phyloP scores from a whole-genome alignment of 2,888 invertebrate species.

The Subacronicta megacephala region DNA sequence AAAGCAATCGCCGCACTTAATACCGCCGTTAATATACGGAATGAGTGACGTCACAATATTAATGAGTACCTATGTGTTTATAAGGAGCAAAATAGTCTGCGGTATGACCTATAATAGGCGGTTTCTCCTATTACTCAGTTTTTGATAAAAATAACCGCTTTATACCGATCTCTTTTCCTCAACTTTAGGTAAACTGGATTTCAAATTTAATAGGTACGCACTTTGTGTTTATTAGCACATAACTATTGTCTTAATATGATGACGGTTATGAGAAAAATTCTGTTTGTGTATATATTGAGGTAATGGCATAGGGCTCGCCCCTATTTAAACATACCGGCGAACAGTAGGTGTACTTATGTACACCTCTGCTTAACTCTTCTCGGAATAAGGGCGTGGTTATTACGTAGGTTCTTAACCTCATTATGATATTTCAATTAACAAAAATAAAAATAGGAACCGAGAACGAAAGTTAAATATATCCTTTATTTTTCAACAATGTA shows the following conservation, averaged over 20 bases:
- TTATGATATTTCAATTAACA: no score
- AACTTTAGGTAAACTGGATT: conserved; percentile 5
- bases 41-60: background rate
- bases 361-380: no score
- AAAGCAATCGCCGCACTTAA: background rate
- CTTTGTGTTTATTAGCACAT: conserved; percentile 14
- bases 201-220: background rate
- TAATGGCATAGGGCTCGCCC: no score
- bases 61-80: background rate
- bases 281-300: background rate
- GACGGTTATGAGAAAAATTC: background rate
- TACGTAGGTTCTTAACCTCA: no score
- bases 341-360: no score
- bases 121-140: conserved; percentile 31
- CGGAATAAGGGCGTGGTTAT: no score
- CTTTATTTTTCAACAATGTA: no score
- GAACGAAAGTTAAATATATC: no score
- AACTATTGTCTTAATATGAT: conserved; percentile 3
- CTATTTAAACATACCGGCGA: no score
- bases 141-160: conserved; percentile 11
- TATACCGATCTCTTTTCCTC: conserved; percentile 26
- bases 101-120: background rate
- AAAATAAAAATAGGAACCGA: no score
- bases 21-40: background rate
- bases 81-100: background rate